A percentile compares a stretch with the other conserved stretches of the same genome.
Conservation (phyloP, 2,797 vertebrate genomes). For the Rhinella marina region DNA sequence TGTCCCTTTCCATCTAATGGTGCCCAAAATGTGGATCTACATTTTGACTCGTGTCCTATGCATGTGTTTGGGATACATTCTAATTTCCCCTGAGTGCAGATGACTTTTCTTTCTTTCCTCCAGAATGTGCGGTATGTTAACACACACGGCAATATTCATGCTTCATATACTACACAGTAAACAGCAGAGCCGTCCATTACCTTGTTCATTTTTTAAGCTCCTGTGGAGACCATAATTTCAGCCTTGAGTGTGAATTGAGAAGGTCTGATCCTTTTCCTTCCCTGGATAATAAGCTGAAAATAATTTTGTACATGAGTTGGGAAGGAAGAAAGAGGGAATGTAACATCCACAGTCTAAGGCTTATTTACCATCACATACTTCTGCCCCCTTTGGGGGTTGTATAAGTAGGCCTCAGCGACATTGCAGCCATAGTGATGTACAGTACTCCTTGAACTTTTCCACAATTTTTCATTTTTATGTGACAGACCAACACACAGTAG, state of each 20-base stretch:
- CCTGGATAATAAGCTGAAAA: neutral
- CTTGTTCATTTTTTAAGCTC: neutral
- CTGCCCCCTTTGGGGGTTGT: too few species aligned
- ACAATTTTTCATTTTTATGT: too few species aligned
- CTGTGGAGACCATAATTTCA: slow-evolving; percentile 11
- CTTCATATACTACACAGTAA: neutral
- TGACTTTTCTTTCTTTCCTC: neutral
- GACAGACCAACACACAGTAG: too few species aligned
- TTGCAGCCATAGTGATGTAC: too few species aligned
- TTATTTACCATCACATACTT: too few species aligned
- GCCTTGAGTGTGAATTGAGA: neutral
- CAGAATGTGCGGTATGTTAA: neutral
- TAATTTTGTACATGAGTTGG: neutral
- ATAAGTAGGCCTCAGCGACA: too few species aligned
- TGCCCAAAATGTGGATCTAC: too few species aligned
- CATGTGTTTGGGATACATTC: neutral
- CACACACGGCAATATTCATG: neutral
- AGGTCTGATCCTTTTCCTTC: slow-evolving; percentile 16
- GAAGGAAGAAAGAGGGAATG: neutral
- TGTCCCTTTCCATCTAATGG: too few species aligned
- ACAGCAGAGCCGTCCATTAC: neutral
- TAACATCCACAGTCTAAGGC: neutral
- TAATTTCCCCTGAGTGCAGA: neutral
- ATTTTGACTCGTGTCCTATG: neutral
- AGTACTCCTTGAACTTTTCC: too few species aligned